Evolutionary conservation across 1,140 invertebrate genomes (phyloP).

Genomic region (Neodiprion fabricii): DNA sequence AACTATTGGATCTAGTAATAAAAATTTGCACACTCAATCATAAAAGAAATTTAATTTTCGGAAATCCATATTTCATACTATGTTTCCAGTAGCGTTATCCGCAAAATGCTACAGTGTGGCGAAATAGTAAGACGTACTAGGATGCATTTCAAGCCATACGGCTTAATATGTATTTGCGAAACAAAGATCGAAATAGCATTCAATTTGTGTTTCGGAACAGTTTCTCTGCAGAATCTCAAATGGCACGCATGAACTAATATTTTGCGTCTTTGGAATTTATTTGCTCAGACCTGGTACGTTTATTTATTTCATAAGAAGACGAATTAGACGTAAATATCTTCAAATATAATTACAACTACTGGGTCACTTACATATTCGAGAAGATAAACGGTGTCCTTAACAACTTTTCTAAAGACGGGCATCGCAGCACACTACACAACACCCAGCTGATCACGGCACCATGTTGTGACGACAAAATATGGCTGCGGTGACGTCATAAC

Average conservation of each 20-base stretch:
- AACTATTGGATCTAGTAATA: neutral
- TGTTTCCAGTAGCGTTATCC: neutral
- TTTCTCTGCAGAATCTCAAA: neutral
- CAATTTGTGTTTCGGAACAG: neutral
- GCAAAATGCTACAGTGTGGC: neutral
- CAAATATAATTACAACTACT: neutral
- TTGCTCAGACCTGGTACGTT: neutral
- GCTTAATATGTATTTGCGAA: neutral
- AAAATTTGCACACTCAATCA: neutral
- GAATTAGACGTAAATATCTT: neutral
- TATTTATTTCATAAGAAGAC: neutral
- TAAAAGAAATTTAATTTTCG: neutral
- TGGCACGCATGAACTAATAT: conserved; percentile 40
- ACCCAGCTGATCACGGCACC: conserved; percentile 61
- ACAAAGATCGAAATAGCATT: neutral
- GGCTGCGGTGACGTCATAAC: conserved; percentile 32
- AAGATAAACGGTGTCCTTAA: conserved; percentile 37
- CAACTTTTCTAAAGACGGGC: conserved; percentile 43
- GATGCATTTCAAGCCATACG: neutral
- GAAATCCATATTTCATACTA: neutral
- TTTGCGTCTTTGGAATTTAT: conserved; percentile 37
- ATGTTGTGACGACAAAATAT: conserved; percentile 57
- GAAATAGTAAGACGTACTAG: neutral
- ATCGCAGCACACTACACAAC: conserved; percentile 59
- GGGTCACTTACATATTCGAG: conserved; percentile 38